Evolutionary conservation across 2,113 vertebrate species (phyloP).

Genomic region (Myiagra hebetior): DNA sequence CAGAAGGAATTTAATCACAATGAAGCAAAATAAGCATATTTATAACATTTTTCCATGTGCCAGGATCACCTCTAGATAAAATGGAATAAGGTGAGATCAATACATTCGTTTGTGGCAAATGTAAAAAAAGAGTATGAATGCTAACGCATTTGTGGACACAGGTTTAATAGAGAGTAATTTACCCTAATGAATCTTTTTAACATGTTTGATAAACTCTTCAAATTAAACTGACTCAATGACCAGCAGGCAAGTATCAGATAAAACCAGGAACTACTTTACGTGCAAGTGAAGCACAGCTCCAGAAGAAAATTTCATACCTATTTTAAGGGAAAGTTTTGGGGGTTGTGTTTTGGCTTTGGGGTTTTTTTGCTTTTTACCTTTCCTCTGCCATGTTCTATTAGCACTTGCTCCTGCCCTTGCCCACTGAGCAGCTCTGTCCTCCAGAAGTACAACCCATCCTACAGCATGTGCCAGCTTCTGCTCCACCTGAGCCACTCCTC

Average conservation of each 20-base stretch:
- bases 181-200: neutral
- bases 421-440: neutral
- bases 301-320: neutral
- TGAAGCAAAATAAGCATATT: neutral
- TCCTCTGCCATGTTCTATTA: neutral
- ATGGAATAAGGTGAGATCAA: neutral
- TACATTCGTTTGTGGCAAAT: neutral
- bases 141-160: neutral
- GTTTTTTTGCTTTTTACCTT: neutral
- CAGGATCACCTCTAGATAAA: neutral
- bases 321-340: neutral
- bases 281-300: neutral
- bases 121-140: neutral
- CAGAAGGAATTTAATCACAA: neutral
- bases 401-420: neutral
- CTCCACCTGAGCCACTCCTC: neutral
- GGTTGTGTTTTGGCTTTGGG: neutral
- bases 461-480: rapidly evolving
- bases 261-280: neutral
- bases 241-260: neutral
- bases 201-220: neutral
- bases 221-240: neutral
- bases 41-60: neutral
- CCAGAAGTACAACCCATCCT: neutral
- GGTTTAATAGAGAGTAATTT: neutral